Evolutionary conservation across 2,888 invertebrate species (phyloP), one percentile per base, ranked within the genome.

Genomic region (Lydus trimaculatus): DNA sequence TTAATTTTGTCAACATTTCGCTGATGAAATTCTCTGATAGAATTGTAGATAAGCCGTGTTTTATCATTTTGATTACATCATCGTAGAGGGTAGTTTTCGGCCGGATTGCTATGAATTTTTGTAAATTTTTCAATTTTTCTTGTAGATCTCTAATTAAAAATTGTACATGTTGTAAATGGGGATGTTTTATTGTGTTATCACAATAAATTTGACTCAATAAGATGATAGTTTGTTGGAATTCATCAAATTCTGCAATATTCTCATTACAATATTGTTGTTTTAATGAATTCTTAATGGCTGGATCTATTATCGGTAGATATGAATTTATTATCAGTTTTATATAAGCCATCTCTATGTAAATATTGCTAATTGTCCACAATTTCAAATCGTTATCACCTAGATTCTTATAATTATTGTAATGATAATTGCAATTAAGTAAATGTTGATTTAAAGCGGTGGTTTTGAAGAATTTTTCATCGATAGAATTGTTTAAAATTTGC

Each of bases 301-400:
- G 96, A 87, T 98, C 98, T 6, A 97, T 91, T 0, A 90, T 84
- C 20, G 91, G 92, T 13, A 92, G 86, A 81, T 90, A 88, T 0
- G 90, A 87, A 79, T 90, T 88, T 5, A 92, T 81, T 73, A 87
- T 85, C 0, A 89, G 80, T 76, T 90, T 88, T 0, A 91, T 73
- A 23, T 89, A 82, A 73, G 91, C 91, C 4, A 89, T 83, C 23
- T 87, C 76, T 60, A 82, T 79, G 72, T 83, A 83, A 25, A 81
- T 65, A 70, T 82, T 80, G 5, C 81, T 78, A 52, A 84, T 78
- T 1, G 65, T 31, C 56, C 75, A 71, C 17, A 79, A 66, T 58
- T 73, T 69, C 59, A 52, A 66, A 58, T 66, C 65, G 31, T 43
- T 48, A 48, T 59, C 63, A 31, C 64, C 28, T 25, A 11, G 65